Base-by-base conservation (phyloP, 2,888 invertebrate genomes). In the Heliconius aoede region DNA sequence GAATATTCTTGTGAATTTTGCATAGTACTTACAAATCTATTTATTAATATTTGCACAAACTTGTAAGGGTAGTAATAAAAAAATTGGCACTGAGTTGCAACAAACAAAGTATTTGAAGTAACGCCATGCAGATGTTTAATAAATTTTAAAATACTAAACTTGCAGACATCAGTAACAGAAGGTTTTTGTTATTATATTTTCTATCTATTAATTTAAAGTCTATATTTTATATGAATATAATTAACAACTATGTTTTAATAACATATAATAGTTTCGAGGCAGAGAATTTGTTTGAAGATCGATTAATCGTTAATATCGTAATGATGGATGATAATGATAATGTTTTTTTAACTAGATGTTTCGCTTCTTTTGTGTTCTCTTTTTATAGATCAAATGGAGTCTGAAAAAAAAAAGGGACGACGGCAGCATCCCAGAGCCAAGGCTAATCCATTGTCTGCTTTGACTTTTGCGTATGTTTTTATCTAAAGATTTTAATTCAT, bases 361-460 rank as follows among this genome's bases (percentile, higher is more conserved):
- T 46, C n/a, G 40, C 26, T 40, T 67, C 36, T 26, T 36, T 40
- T n/a, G 26, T 68, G 0, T 15, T 2, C 11, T 7, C 5, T 36
- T 65, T 11, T n/a, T 51, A 24, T 32, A 69, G 69, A 69, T 32
- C 55, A 69, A 69, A 95, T 95, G 95, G 95, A 95, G 86, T 90
- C 95, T 74, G 89, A 90, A 82, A 94, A 94, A 83, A 95, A 95
- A 86, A 94, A 92, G 83, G 90, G 92, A 73, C 95, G 94, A 75
- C 95, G 95, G 79, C 91, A 95, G 74, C 96, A 97, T 90, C 96
- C 96, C 1, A 93, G 96, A 84, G 95, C 96, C 82, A 94, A 89
- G 82, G 95, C 96, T 26, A 96, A 96, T 86, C 94, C 95, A n/a
- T 82, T 97, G 55, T 96, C 96, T 40, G 93, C 95, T n/a, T 87